phyloP scores from a whole-genome alignment of 1,140 invertebrate species.

The Diabrotica undecimpunctata region DNA sequence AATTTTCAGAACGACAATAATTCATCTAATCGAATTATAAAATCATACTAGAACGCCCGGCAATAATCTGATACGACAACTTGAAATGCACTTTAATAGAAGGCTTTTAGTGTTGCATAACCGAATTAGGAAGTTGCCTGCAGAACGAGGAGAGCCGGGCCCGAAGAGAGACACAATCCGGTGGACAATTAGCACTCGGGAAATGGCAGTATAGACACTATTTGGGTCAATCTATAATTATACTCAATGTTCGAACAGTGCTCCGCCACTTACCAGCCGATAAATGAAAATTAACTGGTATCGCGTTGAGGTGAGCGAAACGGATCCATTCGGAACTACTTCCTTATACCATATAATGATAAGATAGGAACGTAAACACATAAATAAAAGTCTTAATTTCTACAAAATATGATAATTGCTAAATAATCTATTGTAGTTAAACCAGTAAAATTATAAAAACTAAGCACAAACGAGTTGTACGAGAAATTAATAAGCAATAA shows the following conservation, averaged over 20 bases:
- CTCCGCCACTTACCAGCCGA: constrained; percentile 19
- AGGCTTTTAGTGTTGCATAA: constrained; percentile 20
- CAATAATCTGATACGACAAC: constrained; percentile 15
- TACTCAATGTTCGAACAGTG: constrained; percentile 21
- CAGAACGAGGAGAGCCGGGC: constrained; percentile 13
- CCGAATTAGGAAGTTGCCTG: constrained; percentile 21
- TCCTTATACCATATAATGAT: too few species aligned
- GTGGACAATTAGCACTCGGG: constrained; percentile 28
- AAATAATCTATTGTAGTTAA: too few species aligned
- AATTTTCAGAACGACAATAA: constrained; percentile 1
- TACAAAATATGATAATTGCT: too few species aligned
- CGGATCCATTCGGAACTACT: too few species aligned
- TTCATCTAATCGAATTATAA: constrained; percentile 3
- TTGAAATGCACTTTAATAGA: constrained; percentile 11
- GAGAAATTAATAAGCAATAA: too few species aligned
- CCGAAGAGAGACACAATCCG: constrained; percentile 21
- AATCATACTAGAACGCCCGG: constrained; percentile 4
- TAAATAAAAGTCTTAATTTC: too few species aligned
- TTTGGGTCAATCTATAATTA: constrained; percentile 30
- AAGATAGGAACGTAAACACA: too few species aligned
- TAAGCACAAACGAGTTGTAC: too few species aligned
- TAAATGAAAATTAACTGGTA: constrained; percentile 4
- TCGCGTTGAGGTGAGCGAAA: not conserved
- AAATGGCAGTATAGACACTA: constrained; percentile 22
- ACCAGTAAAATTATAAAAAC: too few species aligned